Evolutionary conservation across 2,113 vertebrate genomes (phyloP), one percentile per base, ranked within the genome.

Genomic region (Brienomyrus brachyistius): DNA sequence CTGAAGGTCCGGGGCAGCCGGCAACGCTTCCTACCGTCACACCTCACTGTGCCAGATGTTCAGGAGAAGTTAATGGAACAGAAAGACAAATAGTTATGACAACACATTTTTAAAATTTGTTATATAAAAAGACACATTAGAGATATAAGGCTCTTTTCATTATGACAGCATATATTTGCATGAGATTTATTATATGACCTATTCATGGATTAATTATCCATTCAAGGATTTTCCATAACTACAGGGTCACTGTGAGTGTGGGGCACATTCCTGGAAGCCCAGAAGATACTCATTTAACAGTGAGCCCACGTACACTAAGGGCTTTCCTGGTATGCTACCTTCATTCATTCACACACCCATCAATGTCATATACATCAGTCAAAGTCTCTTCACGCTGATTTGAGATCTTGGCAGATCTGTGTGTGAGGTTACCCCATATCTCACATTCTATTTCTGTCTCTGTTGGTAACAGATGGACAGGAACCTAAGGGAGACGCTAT

Each of bases 21-120:
- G 35, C 35, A 56, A 51, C 43, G 48, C 51, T 89, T 89, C 89
- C 89, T 89, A 52, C 80, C n/a, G 8, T 54, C n/a, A 89, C 89
- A 89, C 89, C 89, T 89, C 54, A 13, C 21, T 89, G 89, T 85
- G 52, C 35, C 80, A 21, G 54, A 85, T 19, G 80, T 43, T 89
- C 80, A 84, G 21, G 19, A 84, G 43, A 84, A 84, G 82, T 43
- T 80, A 80, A 77, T 80, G 74, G 74, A 80, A 80, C 35, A 43
- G 43, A 80, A 80, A 35, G 74, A 15, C 15, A 8, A 80, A 80
- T 80, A 17, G 35, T 21, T 80, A 15, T 43, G 3, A 80, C 35
- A 43, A 43, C 35, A 40, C 40, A 40, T 31, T 35, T 35, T 77
- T 2, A 0, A 70, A 80, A 19, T 43, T 15, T 15, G 15, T 80